Conservation (phyloP, 2,888 invertebrate species). For the Epiblema foenella region DNA sequence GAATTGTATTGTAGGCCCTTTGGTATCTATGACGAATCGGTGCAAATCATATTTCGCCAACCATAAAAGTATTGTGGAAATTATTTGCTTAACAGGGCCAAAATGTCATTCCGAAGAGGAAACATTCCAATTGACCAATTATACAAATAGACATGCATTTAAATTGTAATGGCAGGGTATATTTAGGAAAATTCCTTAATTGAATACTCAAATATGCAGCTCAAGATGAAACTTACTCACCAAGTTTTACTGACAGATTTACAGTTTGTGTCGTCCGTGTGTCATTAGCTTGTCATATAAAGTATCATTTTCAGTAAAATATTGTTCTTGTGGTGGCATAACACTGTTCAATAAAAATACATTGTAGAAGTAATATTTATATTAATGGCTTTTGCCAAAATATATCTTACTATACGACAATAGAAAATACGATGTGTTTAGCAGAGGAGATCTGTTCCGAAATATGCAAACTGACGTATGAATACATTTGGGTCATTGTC, state of each 20-base stretch:
- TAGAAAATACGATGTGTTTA: not conserved
- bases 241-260: slow-evolving; percentile 11
- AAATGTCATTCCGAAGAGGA: too few relatives aligned
- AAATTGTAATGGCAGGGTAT: not conserved
- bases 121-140: too few relatives aligned
- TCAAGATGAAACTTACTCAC: not conserved
- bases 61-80: too few relatives aligned
- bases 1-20: too few relatives aligned
- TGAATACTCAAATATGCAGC: not conserved
- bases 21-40: too few relatives aligned
- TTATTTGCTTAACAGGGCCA: too few relatives aligned
- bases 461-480: too few relatives aligned
- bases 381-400: slow-evolving; percentile 18
- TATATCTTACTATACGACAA: slow-evolving; percentile 5
- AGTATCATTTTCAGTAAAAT: slow-evolving; percentile 22
- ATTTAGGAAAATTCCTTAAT: slow-evolving; percentile 7
- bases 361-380: slow-evolving; percentile 16
- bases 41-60: too few relatives aligned
- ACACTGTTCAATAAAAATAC: slow-evolving; percentile 15
- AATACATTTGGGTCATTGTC: too few relatives aligned
- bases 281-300: slow-evolving; percentile 21
- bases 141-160: not conserved
- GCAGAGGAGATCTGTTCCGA: too few relatives aligned
- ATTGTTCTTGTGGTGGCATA: slow-evolving; percentile 7
- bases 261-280: slow-evolving; percentile 14